Evolutionary conservation across 2,113 vertebrate genomes (phyloP).

Genomic region (Gorsachius goisagi): DNA sequence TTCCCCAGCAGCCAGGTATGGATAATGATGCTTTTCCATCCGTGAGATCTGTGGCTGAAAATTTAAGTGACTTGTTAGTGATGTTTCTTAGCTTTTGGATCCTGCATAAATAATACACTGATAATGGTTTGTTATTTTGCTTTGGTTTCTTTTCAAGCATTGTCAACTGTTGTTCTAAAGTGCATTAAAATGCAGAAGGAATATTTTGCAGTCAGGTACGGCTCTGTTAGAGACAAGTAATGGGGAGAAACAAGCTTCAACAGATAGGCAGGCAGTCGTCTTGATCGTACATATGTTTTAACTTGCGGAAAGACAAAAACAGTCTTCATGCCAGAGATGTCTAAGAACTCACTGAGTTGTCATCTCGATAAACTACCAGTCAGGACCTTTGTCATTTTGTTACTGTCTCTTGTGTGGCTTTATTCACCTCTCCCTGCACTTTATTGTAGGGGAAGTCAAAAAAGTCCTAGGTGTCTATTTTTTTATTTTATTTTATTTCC

Average conservation of each 20-base stretch:
- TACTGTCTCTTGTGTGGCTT: not conserved
- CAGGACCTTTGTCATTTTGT: conserved; percentile 32
- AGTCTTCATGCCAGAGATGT: conserved; percentile 44
- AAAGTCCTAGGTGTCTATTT: not conserved
- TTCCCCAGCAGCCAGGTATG: not conserved
- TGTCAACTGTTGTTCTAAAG: not conserved
- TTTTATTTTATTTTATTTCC: conserved; percentile 30
- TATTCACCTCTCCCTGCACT: not conserved
- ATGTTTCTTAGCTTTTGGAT: conserved; percentile 25
- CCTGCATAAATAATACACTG: conserved; percentile 38
- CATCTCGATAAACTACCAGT: conserved; percentile 9
- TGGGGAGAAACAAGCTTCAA: conserved; percentile 7
- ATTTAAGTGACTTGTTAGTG: conserved; percentile 31
- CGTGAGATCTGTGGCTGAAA: not conserved
- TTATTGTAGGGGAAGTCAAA: conserved; percentile 3
- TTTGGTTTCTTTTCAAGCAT: not conserved
- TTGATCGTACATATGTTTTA: conserved; percentile 47
- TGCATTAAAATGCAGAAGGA: conserved; percentile 8
- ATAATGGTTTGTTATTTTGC: conserved; percentile 42
- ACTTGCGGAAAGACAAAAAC: conserved; percentile 27
- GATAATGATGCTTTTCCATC: conserved; percentile 17
- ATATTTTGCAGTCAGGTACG: not conserved
- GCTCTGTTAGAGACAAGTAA: conserved; percentile 4
- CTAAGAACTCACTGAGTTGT: conserved; percentile 40
- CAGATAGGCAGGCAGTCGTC: not conserved